Base-by-base conservation (phyloP, 2,113 vertebrate species). In the Dendropsophus ebraccatus region DNA sequence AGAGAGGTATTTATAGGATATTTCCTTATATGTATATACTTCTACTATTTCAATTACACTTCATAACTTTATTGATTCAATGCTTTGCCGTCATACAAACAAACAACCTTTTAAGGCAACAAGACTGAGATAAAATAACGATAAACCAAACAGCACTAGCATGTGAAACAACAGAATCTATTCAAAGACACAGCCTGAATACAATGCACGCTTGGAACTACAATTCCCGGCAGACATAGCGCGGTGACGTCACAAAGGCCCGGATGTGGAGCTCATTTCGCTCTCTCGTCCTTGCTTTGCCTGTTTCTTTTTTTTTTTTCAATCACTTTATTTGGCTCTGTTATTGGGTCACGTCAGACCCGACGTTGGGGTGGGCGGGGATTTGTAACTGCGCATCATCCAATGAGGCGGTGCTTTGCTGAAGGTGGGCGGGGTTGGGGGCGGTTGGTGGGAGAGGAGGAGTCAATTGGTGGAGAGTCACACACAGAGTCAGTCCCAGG, bases 381-480 rank as follows among this genome's bases (percentile, higher is more conserved):
- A 37, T 28, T 21, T 23, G 11, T 13, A 12, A 2, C 35, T 0
- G 1, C 16, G 41, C 9, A 13, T 32, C 67, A 11, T 2, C 77
- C 84, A 86, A 81, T 81, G n/a, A 72, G 16, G 32, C 19, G n/a
- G 32, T 28, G 77, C 32, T 81, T 73, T 86, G 77, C 77, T 86
- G n/a, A 67, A 8, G 4, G 37, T 69, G 50, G 84, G 84, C 76
- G 50, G 60, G 32, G 84, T 41, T 70, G 30, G 75, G 28, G 83
- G 74, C 83, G 83, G 56, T 76, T 85, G 83, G 45, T 67, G 60
- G 47, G 60, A 35, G 84, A 85, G 84, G 84, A 85, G 84, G 84
- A 81, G 84, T 62, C 77, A 25, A 41, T 80, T 80, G 76, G 50
- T 81, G 16, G 84, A 73, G 75, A 73, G 21, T 86, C 84, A 60